phyloP scores from a whole-genome alignment of 2,797 vertebrate genomes.

The Rhabdomys pumilio region DNA sequence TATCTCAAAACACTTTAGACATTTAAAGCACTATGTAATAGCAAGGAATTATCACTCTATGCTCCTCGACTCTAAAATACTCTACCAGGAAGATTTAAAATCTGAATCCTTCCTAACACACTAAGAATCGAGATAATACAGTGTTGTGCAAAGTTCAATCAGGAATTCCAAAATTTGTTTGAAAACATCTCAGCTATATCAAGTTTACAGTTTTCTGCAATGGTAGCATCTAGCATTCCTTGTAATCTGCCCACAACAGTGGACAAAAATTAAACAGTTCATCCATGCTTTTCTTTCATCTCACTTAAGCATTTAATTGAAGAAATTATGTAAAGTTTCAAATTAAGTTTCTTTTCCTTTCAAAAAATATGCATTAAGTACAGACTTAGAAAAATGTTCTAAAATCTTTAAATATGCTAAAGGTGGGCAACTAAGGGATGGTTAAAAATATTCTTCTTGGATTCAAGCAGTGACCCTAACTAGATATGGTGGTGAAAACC shows the following conservation, averaged over 20 bases:
- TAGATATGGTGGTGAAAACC: not conserved
- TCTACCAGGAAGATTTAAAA: conserved; percentile 52
- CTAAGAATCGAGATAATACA: conserved; percentile 36
- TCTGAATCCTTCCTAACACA: conserved; percentile 20
- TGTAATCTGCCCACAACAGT: not conserved
- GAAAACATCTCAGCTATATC: not conserved
- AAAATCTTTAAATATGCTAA: conserved; percentile 10
- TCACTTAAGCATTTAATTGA: conserved; percentile 46
- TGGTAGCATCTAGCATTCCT: not conserved
- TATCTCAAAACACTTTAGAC: conserved; percentile 57
- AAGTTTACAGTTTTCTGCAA: not conserved
- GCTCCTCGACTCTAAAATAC: conserved; percentile 35
- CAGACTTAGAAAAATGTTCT: not conserved
- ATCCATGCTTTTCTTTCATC: not conserved
- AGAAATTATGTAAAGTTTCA: conserved; percentile 4
- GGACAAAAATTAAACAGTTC: not conserved
- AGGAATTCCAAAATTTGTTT: conserved; percentile 28
- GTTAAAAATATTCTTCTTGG: not conserved
- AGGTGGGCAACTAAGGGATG: not conserved
- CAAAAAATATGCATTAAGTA: conserved; percentile 48
- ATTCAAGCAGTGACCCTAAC: not conserved
- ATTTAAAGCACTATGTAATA: conserved; percentile 1
- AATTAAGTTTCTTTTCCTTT: conserved; percentile 50
- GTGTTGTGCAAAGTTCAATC: conserved; percentile 1
- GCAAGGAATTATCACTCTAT: conserved; percentile 18